Evolutionary conservation across 2,113 vertebrate genomes (phyloP).

Genomic region (Gopherus evgoodei): DNA sequence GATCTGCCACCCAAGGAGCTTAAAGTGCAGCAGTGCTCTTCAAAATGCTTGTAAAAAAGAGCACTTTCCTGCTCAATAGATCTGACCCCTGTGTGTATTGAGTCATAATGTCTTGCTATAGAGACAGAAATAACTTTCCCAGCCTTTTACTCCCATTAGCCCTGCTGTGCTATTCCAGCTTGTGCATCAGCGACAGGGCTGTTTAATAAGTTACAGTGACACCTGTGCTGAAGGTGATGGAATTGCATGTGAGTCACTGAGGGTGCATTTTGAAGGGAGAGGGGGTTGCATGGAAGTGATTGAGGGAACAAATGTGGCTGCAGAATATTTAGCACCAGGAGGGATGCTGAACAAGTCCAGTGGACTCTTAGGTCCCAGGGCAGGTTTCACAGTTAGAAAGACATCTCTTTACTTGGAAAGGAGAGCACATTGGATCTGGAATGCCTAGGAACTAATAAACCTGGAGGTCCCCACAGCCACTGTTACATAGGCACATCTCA

Average conservation of each 20-base stretch:
- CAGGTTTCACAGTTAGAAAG: not conserved
- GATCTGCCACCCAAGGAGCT: no score
- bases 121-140: not conserved
- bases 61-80: not conserved
- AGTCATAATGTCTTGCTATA: not conserved
- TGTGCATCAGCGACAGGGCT: no score
- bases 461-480: not conserved
- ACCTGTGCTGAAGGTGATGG: not conserved
- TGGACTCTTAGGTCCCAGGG: not conserved
- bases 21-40: not conserved
- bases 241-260: not conserved
- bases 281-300: not conserved
- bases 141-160: accelerated
- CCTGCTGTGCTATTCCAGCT: not conserved
- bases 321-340: not conserved
- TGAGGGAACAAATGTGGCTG: not conserved
- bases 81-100: not conserved
- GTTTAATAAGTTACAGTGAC: not conserved
- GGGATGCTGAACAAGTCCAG: not conserved
- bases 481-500: not conserved
- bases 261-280: not conserved
- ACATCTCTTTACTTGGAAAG: not conserved
- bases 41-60: not conserved
- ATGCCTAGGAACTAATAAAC: not conserved
- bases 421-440: not conserved